phyloP scores from a whole-genome alignment of 2,888 invertebrate genomes.

The Leptopilina myrica region DNA sequence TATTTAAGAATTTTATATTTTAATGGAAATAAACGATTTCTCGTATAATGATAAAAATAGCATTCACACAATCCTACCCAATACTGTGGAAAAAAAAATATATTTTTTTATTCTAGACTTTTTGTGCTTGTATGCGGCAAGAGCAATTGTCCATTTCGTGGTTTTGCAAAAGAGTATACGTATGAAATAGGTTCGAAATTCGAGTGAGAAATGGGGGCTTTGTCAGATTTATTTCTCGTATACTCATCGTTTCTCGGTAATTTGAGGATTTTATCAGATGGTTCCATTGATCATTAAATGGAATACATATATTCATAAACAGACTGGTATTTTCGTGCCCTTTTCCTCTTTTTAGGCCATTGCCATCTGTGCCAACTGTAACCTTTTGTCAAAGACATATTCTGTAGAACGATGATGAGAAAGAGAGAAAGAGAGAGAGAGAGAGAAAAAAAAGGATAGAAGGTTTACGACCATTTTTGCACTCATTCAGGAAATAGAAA shows the following conservation, averaged over 20 bases:
- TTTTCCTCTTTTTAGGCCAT: neutral
- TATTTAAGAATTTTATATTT: no score
- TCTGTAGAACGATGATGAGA: neutral
- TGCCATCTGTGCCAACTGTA: conserved; percentile 8
- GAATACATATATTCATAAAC: neutral
- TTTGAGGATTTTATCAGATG: conserved; percentile 16
- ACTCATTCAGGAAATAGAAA: neutral
- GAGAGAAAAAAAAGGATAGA: neutral
- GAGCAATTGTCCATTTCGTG: neutral
- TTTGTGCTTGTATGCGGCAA: no score
- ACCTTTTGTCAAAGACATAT: neutral
- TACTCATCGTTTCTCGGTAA: neutral
- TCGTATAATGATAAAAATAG: no score
- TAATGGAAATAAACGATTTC: no score
- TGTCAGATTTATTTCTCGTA: neutral
- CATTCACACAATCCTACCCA: no score
- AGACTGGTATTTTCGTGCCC: conserved; percentile 28
- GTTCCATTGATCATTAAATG: neutral
- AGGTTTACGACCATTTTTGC: conserved; percentile 3
- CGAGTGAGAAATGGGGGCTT: conserved; percentile 5
- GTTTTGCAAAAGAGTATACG: neutral
- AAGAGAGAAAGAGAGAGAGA: no score
- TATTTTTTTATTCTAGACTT: no score
- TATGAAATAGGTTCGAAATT: conserved; percentile 9
- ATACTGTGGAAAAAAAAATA: no score